Base-by-base conservation (phyloP, 2,113 vertebrate genomes). In the Aleadryas rufinucha region DNA sequence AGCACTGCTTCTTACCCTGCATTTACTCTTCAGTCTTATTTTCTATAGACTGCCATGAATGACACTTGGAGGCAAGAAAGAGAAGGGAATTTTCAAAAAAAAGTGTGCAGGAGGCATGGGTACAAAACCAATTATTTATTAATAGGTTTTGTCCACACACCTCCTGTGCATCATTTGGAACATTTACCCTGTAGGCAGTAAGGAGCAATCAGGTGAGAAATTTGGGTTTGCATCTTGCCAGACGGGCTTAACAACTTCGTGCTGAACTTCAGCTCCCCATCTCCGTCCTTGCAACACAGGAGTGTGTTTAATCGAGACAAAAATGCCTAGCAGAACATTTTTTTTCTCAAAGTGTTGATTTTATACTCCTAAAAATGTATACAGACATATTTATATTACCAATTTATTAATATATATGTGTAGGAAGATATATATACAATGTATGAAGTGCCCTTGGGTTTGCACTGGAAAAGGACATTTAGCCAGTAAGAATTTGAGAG, bases 171-270 rank as follows among this genome's bases (percentile, higher is more conserved):
- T 97, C 93, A 75, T 86, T 96, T 94, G 90, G 83, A 93, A 68
- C 49, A 78, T 84, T 94, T 95, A 90, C 92, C 96, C 96, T 87
- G 90, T 93, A 96, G 96, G 96, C 96, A 89, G 24, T 6, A 60
- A 86, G 70, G 92, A 97, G 93, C 95, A 94, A 94, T 97, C 96
- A 96, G 96, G 96, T 96, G 96, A 97, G 93, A 97, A 96, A 97
- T 97, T 96, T 92, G 85, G 95, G 92, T 86, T 96, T 93, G 76
- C 26, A 2, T 96, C 83, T 86, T 92, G 72, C 93, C 96, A 96
- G 95, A 93, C 71, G 7, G 56, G 85, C 92, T 84, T 84, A 81
- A 84, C 90, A 95, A 96, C 90, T 96, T 96, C 1, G 2, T 22
- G 7, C 17, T 92, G 85, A 96, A 96, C 79, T 96, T 96, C 1